A percentile compares a stretch with the other conserved stretches of the same genome.
phyloP scores from a whole-genome alignment of 30 jellyfish, hydroid and myxozoan genomes.

The Rhopilema esculentum region DNA sequence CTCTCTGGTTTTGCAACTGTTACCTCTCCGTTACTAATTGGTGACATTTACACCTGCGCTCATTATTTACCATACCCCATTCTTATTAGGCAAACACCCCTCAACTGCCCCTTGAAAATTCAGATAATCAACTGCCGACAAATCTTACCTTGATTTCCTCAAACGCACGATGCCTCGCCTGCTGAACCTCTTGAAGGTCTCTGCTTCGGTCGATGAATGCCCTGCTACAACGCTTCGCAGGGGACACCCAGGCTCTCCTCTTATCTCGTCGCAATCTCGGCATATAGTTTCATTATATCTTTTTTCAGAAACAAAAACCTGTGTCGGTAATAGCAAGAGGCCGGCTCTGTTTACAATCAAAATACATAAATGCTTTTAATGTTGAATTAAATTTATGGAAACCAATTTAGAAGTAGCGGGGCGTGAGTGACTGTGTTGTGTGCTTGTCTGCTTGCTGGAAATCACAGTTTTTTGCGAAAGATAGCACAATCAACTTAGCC shows the following conservation, averaged over 20 bases:
- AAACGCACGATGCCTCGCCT: not conserved
- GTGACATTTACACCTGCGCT: no score
- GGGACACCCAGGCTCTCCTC: not conserved
- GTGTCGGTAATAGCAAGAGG: constrained; percentile 1
- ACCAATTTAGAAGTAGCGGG: constrained; percentile 18
- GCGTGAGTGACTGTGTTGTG: not conserved
- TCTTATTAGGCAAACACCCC: no score
- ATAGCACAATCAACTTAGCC: constrained; percentile 30
- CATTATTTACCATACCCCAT: no score
- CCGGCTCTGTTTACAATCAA: constrained; percentile 42
- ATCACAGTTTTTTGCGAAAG: constrained; percentile 25
- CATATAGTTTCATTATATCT: not conserved
- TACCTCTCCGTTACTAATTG: no score
- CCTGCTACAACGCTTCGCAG: not conserved
- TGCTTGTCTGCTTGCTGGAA: constrained; percentile 1
- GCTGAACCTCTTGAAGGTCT: not conserved
- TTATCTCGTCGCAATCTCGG: not conserved
- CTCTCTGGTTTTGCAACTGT: no score
- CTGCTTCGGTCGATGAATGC: not conserved
- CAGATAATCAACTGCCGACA: no score
- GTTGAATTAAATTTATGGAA: constrained; percentile 28
- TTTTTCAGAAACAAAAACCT: not conserved
- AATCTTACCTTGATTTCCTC: not conserved
- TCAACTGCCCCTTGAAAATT: no score
- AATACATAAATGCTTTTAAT: constrained; percentile 20